Conservation (phyloP, 2,888 invertebrate genomes). For the Drosophila fungiperda region DNA sequence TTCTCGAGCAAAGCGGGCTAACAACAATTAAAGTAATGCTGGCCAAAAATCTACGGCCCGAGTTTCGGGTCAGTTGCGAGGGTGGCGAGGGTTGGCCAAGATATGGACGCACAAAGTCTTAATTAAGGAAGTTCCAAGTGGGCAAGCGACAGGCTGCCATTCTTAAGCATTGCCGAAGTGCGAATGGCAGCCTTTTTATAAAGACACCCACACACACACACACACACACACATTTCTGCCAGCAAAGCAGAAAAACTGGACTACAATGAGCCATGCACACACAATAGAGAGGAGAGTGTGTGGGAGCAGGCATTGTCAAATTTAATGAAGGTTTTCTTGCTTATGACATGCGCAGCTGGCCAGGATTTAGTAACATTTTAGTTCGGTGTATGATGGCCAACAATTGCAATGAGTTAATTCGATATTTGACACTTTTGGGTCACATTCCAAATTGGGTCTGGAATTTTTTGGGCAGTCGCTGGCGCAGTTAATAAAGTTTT, state of each 20-base stretch:
- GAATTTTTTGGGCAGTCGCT: constrained; percentile 28
- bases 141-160: constrained; percentile 52
- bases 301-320: constrained; percentile 67
- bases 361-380: constrained; percentile 64
- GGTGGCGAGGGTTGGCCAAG: constrained; percentile 6
- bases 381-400: constrained; percentile 1
- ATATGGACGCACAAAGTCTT: constrained; percentile 74
- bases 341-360: constrained; percentile 70
- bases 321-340: constrained; percentile 80
- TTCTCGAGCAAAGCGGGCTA: constrained; percentile 65
- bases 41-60: constrained; percentile 62
- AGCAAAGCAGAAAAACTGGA: constrained; percentile 66
- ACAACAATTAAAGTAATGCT: constrained; percentile 81
- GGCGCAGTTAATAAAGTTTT: constrained; percentile 75
- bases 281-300: constrained; percentile 13
- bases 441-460: constrained; percentile 45
- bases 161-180: constrained; percentile 1
- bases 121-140: constrained; percentile 81
- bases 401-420: constrained; percentile 75
- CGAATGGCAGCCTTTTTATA: constrained; percentile 43
- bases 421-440: constrained; percentile 78
- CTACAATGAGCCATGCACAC: constrained; percentile 51
- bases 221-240: constrained; percentile 61
- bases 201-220: constrained; percentile 34
- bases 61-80: constrained; percentile 49